Percentiles rank a stretch among this genome's conserved stretches.
Evolutionary conservation across 2,797 vertebrate genomes (phyloP).

Genomic region (Clarias platycephalus): DNA sequence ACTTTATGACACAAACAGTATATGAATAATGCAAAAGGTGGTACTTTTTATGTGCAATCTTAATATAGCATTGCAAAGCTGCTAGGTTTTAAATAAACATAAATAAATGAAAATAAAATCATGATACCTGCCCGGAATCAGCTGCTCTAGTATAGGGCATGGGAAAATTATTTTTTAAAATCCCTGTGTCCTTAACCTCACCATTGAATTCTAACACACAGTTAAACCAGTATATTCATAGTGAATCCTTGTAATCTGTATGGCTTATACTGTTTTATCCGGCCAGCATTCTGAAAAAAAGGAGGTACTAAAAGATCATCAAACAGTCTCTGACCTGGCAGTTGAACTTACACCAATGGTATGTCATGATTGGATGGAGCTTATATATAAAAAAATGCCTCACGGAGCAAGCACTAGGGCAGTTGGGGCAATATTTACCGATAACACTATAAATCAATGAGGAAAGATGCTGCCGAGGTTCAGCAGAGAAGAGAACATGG

Average conservation of each 20-base stretch:
- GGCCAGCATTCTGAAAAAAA: slow-evolving; percentile 5
- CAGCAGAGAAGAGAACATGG: slow-evolving; percentile 19
- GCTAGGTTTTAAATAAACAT: background rate
- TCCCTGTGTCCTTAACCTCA: slow-evolving; percentile 13
- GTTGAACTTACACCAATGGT: slow-evolving; percentile 44
- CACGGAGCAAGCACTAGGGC: slow-evolving; percentile 42
- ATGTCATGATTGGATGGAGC: slow-evolving; percentile 43
- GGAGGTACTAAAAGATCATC: slow-evolving; percentile 40
- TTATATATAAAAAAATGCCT: slow-evolving; percentile 50
- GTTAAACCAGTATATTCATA: slow-evolving; percentile 29
- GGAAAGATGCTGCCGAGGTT: slow-evolving; percentile 38
- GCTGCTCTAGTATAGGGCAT: background rate
- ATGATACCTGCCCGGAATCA: background rate
- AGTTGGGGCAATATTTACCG: slow-evolving; percentile 47
- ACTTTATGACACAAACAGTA: background rate
- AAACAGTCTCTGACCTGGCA: slow-evolving; percentile 51
- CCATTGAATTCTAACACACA: slow-evolving; percentile 37
- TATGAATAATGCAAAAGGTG: background rate
- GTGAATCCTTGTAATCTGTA: slow-evolving; percentile 38
- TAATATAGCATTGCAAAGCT: background rate
- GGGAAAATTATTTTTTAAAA: background rate
- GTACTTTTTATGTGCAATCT: background rate
- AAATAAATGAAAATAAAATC: background rate
- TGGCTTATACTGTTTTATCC: slow-evolving; percentile 34
- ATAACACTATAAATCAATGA: slow-evolving; percentile 58